These are phyloP conservation scores for Craniophora ligustri DNA, from an alignment of 2,888 invertebrate species.

Conservation along the genomic window DNA sequence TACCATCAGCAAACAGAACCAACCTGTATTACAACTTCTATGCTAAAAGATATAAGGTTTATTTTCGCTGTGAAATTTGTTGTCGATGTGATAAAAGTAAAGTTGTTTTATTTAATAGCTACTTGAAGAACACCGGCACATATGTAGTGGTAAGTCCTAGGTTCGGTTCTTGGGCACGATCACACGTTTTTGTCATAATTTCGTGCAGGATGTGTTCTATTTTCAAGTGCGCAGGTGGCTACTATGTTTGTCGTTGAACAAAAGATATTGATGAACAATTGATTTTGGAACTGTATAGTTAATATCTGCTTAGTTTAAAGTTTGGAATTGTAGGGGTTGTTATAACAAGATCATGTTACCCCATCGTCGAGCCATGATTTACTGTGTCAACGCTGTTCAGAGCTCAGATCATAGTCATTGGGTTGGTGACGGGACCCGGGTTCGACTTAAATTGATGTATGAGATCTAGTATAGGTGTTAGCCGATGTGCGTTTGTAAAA, in stretches of 20 bases:
- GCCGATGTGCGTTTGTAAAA: too few relatives aligned
- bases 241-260: conserved; percentile 41
- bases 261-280: conserved; percentile 26
- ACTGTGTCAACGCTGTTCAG: too few relatives aligned
- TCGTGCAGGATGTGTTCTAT: conserved; percentile 68
- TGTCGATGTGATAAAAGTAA: neutral
- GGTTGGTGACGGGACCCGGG: too few relatives aligned
- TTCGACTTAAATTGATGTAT: too few relatives aligned
- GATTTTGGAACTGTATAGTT: conserved; percentile 9
- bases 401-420: too few relatives aligned
- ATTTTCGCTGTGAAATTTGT: neutral
- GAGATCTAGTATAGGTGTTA: too few relatives aligned
- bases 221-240: conserved; percentile 66
- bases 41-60: neutral
- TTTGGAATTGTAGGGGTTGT: conserved; percentile 24
- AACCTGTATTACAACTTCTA: conserved; percentile 24
- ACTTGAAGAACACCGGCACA: conserved; percentile 44
- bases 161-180: conserved; percentile 64
- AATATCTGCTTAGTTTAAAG: conserved; percentile 9
- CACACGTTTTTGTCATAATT: conserved; percentile 69
- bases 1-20: conserved; percentile 8
- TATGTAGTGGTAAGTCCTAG: conserved; percentile 37
- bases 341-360: conserved; percentile 18
- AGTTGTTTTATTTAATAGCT: conserved; percentile 41
- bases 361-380: too few relatives aligned